phyloP scores from a whole-genome alignment of 1,140 invertebrate genomes.

The Mya arenaria region DNA sequence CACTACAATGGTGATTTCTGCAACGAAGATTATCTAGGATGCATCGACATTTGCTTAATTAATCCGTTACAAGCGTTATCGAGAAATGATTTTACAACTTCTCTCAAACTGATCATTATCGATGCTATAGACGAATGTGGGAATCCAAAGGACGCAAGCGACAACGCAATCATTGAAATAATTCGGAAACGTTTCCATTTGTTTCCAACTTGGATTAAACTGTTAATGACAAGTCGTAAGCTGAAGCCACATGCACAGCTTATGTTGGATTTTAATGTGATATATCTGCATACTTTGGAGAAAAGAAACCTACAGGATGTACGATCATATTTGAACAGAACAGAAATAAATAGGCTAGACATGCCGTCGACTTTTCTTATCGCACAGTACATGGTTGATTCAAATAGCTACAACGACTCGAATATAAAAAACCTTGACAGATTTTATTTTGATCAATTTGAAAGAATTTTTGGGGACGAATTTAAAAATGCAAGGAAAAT shows the following conservation, averaged over 20 bases:
- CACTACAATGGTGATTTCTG: neutral
- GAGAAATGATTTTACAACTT: neutral
- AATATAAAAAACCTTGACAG: neutral
- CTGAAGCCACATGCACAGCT: neutral
- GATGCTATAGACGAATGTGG: conserved; percentile 26
- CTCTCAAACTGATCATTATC: neutral
- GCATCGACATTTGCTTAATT: conserved; percentile 1
- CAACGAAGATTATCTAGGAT: neutral
- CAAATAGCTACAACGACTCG: neutral
- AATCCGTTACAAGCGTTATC: neutral
- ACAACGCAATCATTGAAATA: neutral
- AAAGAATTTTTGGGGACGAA: neutral
- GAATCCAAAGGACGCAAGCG: neutral
- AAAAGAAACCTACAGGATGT: neutral
- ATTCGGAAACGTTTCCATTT: neutral
- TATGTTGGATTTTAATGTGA: neutral
- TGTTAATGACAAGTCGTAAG: neutral
- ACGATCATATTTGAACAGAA: neutral
- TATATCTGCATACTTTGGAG: neutral
- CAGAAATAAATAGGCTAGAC: neutral
- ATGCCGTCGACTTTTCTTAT: neutral
- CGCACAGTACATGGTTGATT: neutral
- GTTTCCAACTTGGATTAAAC: conserved; percentile 17
- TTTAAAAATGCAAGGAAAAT: neutral
- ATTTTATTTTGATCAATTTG: conserved; percentile 9